A percentile compares a stretch with the other conserved stretches of the same genome.
Evolutionary conservation across 2,113 vertebrate genomes (phyloP).

Genomic region (Polyodon spathula): DNA sequence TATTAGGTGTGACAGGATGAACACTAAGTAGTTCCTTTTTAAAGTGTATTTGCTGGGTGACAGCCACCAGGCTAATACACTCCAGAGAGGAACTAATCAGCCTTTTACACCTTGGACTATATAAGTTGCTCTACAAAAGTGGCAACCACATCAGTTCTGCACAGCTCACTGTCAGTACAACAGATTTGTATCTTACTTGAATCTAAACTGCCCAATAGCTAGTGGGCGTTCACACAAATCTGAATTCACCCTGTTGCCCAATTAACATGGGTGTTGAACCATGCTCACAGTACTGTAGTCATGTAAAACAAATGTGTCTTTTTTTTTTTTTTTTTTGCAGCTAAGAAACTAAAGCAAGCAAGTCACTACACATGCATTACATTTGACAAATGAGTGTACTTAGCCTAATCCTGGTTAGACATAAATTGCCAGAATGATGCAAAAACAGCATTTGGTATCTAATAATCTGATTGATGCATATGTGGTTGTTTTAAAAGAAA

Average conservation of each 20-base stretch:
- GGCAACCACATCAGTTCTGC: slow-evolving; percentile 26
- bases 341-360: too few relatives aligned
- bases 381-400: too few relatives aligned
- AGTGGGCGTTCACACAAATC: slow-evolving; percentile 47
- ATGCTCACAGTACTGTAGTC: too few relatives aligned
- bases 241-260: slow-evolving; percentile 37
- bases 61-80: slow-evolving; percentile 33
- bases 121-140: slow-evolving; percentile 30
- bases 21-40: slow-evolving; percentile 43
- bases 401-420: too few relatives aligned
- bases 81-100: slow-evolving; percentile 53
- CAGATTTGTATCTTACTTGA: slow-evolving; percentile 60
- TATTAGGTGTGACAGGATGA: slow-evolving; percentile 33
- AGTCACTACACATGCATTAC: too few relatives aligned
- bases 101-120: slow-evolving; percentile 51
- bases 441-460: too few relatives aligned
- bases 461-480: too few relatives aligned
- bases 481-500: too few relatives aligned
- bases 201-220: slow-evolving; percentile 55
- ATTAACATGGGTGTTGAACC: too few relatives aligned
- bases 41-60: slow-evolving; percentile 33
- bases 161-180: slow-evolving; percentile 37
- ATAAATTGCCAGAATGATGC: too few relatives aligned
- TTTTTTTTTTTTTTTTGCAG: too few relatives aligned
- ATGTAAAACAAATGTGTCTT: slow-evolving; percentile 33